A percentile compares a stretch with the other conserved stretches of the same genome.
Evolutionary conservation across 2,888 invertebrate species (phyloP).

Genomic region (Acholoe squamosa): DNA sequence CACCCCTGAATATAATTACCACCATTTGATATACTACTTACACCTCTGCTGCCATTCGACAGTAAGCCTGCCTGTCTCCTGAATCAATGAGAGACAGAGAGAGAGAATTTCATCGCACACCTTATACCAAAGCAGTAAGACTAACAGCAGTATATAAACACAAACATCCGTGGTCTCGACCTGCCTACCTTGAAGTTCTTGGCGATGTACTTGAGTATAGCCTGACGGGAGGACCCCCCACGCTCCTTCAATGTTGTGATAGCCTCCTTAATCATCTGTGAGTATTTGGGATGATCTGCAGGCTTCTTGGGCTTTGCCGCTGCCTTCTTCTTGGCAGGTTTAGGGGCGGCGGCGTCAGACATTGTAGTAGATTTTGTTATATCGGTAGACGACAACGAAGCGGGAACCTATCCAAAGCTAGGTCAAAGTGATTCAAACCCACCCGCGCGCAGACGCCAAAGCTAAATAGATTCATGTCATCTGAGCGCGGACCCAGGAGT

Average conservation of each 20-base stretch:
- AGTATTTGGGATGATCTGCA: constrained; percentile 81
- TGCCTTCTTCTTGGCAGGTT: constrained; percentile 70
- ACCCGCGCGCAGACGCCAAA: constrained; percentile 1
- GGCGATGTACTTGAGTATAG: constrained; percentile 84
- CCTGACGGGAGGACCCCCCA: constrained; percentile 84
- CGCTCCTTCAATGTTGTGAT: constrained; percentile 83
- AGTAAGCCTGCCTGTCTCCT: too few relatives aligned
- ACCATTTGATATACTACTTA: too few relatives aligned
- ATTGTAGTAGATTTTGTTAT: not conserved
- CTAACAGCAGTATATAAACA: not conserved
- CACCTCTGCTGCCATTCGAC: too few relatives aligned
- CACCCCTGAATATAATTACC: too few relatives aligned
- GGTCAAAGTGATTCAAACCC: constrained; percentile 17
- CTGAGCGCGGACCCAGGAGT: constrained; percentile 8
- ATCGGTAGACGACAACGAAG: not conserved
- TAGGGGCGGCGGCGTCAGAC: constrained; percentile 63
- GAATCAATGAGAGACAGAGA: too few relatives aligned
- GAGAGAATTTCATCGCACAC: too few relatives aligned
- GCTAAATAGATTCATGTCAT: not conserved
- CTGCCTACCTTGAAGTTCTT: constrained; percentile 80
- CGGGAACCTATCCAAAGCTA: not conserved
- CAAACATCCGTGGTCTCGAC: not conserved
- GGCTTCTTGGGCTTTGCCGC: constrained; percentile 78
- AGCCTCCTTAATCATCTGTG: constrained; percentile 83
- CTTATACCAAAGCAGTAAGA: too few relatives aligned